These are phyloP conservation scores for Pterocles burchelli DNA, from an alignment of 2,113 vertebrate species.

Conservation along the genomic window DNA sequence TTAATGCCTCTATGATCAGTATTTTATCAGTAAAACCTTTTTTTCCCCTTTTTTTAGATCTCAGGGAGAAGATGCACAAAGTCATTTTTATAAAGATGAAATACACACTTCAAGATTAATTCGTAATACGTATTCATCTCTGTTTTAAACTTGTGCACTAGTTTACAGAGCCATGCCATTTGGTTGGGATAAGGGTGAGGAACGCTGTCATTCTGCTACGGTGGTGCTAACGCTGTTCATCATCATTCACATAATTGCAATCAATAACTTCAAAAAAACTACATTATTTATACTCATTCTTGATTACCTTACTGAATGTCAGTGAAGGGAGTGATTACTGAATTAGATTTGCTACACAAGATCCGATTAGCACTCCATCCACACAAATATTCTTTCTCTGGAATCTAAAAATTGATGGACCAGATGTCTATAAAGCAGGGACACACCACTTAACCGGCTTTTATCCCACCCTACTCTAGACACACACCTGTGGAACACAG, in stretches of 20 bases:
- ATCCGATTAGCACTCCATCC: background rate
- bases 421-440: background rate
- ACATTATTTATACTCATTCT: background rate
- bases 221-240: background rate
- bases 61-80: background rate
- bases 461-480: background rate
- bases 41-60: background rate
- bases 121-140: constrained; percentile 11
- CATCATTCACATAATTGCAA: background rate
- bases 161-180: background rate
- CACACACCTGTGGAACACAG: background rate
- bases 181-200: background rate
- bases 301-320: background rate
- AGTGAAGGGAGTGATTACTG: background rate
- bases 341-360: background rate
- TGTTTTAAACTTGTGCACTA: background rate
- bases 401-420: background rate
- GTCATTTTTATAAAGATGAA: constrained; percentile 38
- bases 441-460: background rate
- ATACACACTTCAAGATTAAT: background rate
- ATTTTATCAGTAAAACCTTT: background rate
- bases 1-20: background rate
- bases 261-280: background rate
- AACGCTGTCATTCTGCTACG: background rate
- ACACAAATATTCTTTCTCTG: background rate